Conservation (phyloP, 2,113 vertebrate genomes). For the Pao palembangensis region DNA sequence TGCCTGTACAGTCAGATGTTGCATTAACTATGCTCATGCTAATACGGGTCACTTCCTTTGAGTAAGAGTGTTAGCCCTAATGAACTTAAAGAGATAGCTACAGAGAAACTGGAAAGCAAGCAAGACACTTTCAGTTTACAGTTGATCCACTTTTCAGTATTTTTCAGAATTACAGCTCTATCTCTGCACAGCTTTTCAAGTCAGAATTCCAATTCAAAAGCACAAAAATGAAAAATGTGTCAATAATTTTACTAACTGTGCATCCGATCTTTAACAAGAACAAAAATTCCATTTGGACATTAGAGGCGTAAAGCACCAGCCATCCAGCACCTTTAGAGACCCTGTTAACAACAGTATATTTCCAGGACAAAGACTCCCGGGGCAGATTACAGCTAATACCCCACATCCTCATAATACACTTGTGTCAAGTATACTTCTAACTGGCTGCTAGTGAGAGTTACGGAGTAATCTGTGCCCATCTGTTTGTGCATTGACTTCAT, state of each 20-base stretch:
- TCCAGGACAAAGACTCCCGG: constrained; percentile 55
- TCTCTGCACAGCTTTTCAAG: neutral
- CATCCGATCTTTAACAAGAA: neutral
- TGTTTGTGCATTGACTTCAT: neutral
- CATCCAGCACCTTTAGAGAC: constrained; percentile 16
- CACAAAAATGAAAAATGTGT: neutral
- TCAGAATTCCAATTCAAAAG: neutral
- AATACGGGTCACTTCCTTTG: constrained; percentile 43
- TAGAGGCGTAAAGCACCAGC: constrained; percentile 6
- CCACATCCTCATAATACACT: constrained; percentile 61
- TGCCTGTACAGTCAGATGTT: constrained; percentile 7
- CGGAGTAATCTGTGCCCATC: constrained; percentile 18
- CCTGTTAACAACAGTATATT: constrained; percentile 46
- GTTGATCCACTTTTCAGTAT: neutral
- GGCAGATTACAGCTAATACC: constrained; percentile 71
- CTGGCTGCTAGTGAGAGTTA: constrained; percentile 58
- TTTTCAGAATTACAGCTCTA: neutral
- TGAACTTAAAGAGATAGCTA: constrained; percentile 48
- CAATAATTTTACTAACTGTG: neutral
- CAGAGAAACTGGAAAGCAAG: constrained; percentile 21
- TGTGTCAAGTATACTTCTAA: constrained; percentile 34
- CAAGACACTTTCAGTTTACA: constrained; percentile 27
- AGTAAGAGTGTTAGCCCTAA: constrained; percentile 62
- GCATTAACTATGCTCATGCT: neutral
- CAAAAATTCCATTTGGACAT: neutral